Base-by-base conservation (phyloP, 2,113 vertebrate species). In the Hylia prasina region DNA sequence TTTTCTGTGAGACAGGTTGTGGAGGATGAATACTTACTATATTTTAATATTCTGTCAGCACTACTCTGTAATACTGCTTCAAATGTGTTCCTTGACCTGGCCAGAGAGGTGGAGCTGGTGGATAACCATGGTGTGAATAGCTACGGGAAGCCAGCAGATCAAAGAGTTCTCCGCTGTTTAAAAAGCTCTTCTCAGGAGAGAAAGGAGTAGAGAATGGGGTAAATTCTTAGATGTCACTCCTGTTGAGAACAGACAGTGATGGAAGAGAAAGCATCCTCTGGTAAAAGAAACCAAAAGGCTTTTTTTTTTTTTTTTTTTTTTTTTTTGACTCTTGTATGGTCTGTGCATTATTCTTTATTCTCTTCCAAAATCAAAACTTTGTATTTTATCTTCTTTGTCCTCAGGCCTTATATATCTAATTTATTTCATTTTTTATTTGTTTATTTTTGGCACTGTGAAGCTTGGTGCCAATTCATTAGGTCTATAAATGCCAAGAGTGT, bases 171-270 rank as follows among this genome's bases (percentile, higher is more conserved):
- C 37, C n/a, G 28, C 44, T 76, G 54, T 69, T 93, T 69, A 39
- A 87, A 95, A 91, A 82, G 15, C 42, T 69, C 81, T 89, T 84
- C 61, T 93, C 53, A 85, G 48, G 89, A 80, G 65, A 93, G 45
- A 91, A 85, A 28, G 28, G 21, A 66, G 24, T 57, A 40, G 79
- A 69, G 35, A 88, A 72, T 33, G 31, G 58, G 65, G 57, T 95
- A 84, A 95, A 10, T 82, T 79, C 57, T 72, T 72, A 82, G 63
- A 35, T 10, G 16, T 3, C 0, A 2, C 35, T 90, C 76, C 89
- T 85, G 84, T 84, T 85, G 87, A 85, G 93, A 95, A 50, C 9
- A 64, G 80, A 64, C 76, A 84, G 65, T 82, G 91, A 64, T 87
- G 73, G 82, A 93, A 87, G 75, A 84, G 80, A 85, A 70, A 15